Base-by-base conservation (phyloP, 2,113 vertebrate species). In the Gobius niger region DNA sequence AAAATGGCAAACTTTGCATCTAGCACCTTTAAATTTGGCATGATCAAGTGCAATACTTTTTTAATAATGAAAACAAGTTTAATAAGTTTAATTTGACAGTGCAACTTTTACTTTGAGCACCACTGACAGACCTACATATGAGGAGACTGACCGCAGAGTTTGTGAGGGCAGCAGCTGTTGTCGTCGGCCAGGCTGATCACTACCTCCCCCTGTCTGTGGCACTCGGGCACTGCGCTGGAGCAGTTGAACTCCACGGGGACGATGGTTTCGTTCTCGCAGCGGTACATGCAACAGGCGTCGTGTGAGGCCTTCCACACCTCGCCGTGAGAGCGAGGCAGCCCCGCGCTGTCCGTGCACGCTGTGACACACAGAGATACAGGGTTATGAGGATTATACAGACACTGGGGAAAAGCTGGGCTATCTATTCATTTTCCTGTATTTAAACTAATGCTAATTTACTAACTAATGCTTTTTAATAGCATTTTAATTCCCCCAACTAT, bases 321-420 rank as follows among this genome's bases (percentile, higher is more conserved):
- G 0, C 96, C 96, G 49, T 95, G 68, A 0, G 95, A 93, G 47
- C 62, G 95, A 0, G 98, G 97, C 50, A 75, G 13, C 44, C 95
- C 97, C 0, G 87, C 82, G 77, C 92, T 95, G 84, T 99, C 98
- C 0, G 98, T 99, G 78, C 98, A 99, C 47, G 96, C 98, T 99
- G 86, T 64, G 73, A 0, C 5, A 88, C 14, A 87, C 18, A 88
- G 24, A 60, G 16, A 68, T 8, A 81, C n/a, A 62, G 7, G 56
- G 51, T 49, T 15, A 24, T 8, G n/a, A 61, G 34, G 9, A 11
- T 18, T 9, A 46, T 11, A 46, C 44, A 11, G 44, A 46, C 44
- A 7, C 7, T 11, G 7, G 10, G 10, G 44, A 11, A 7, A 46
- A 9, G 10, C 44, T 11, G 10, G 44, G 44, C 10, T 46, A 46